Base-by-base conservation (phyloP, 2,797 vertebrate species). In the Myripristis murdjan region DNA sequence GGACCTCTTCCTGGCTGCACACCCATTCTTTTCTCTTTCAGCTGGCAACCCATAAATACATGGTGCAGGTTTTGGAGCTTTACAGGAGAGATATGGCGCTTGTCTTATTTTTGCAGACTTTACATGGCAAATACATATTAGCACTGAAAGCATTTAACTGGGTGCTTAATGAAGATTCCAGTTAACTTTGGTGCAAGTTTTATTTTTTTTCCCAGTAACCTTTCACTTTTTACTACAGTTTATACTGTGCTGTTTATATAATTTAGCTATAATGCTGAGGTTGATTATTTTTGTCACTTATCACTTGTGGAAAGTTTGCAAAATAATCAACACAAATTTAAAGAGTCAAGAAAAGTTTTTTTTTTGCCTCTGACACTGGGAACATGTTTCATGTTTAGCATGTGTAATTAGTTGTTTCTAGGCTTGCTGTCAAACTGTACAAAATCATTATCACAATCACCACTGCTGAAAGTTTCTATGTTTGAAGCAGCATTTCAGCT, bases 1-100 rank as follows among this genome's bases (percentile, higher is more conserved):
- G 95, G 96, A 96, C 95, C 93, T 95, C 93, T 96, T 95, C 95
- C 96, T 97, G 96, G 94, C 94, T 95, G 94, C 92, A 94, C 92
- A 92, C 90, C 95, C 93, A 68, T 79, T 80, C 63, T 74, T 71
- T 26, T 79, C 57, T 26, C 65, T 71, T 76, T 80, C 79, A 64
- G 80, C 66, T 66, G 79, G 72, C 75, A 78, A 79, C 70, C 85
- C 80, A 72, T 79, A 75, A 84, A 83, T 69, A 68, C 74, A 72
- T 79, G 81, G 81, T 73, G 81, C 61, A 76, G 79, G 78, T 77
- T 12, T 26, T 48, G 28, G 57, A 70, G 72, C 57, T 60, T 28
- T 11, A 67, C 67, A 22, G 59, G n/a, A 26, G 67, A 75, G 71
- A 73, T 60, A 43, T 64, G 69, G 6, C 66, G 67, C 72, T 51